A percentile compares a stretch with the other conserved stretches of the same genome.
Evolutionary conservation across 2,113 vertebrate species (phyloP).

Genomic region (Myrmecobius fasciatus): DNA sequence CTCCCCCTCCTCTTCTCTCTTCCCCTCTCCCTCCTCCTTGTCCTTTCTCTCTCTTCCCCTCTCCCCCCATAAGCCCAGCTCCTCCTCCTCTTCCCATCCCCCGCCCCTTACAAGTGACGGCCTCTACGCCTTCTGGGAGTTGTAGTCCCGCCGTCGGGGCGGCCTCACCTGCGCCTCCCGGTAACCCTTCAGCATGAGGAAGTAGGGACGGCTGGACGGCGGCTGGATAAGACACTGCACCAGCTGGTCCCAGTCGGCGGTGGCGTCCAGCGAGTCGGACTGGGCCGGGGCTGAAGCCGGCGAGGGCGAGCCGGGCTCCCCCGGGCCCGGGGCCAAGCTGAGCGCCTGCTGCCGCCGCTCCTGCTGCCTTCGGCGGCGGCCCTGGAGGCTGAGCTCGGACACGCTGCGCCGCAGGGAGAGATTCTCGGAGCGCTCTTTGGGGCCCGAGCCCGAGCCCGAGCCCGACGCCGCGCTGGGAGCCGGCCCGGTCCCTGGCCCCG

Average conservation of each 20-base stretch:
- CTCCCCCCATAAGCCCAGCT: no score
- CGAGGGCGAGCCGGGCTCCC: constrained; percentile 58
- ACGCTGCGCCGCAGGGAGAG: constrained; percentile 91
- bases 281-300: constrained; percentile 72
- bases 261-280: constrained; percentile 62
- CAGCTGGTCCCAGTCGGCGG: constrained; percentile 90
- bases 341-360: constrained; percentile 91
- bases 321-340: constrained; percentile 87
- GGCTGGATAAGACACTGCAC: constrained; percentile 94
- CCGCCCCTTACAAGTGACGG: no score
- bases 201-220: constrained; percentile 91
- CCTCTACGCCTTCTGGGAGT: not conserved
- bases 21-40: no score
- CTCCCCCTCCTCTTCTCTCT: no score
- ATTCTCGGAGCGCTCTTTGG: constrained; percentile 88
- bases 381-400: constrained; percentile 94
- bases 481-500: constrained; percentile 84
- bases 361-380: constrained; percentile 88
- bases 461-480: constrained; percentile 87
- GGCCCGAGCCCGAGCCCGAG: constrained; percentile 83
- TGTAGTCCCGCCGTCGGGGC: not conserved
- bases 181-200: constrained; percentile 93
- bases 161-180: constrained; percentile 85
- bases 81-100: not conserved
- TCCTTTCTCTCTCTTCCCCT: no score